phyloP scores from a whole-genome alignment of 2,797 vertebrate species.

The Lagodon rhomboides region DNA sequence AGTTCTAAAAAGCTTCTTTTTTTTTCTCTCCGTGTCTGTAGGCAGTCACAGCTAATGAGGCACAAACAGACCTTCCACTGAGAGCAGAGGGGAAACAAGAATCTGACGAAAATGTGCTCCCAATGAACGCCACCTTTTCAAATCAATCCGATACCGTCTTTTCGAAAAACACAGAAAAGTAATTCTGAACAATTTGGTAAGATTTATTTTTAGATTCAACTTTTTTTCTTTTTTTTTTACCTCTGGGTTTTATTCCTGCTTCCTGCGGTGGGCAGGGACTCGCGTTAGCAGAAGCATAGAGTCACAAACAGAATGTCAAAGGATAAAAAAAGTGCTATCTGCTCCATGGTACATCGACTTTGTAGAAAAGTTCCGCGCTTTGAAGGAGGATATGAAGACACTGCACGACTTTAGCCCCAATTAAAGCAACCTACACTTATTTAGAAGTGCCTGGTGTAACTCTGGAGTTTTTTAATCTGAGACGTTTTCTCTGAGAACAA shows the following conservation, averaged over 20 bases:
- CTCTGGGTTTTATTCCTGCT: constrained; percentile 10
- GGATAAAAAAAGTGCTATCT: constrained; percentile 38
- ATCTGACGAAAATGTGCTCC: constrained; percentile 31
- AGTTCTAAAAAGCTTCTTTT: constrained; percentile 21
- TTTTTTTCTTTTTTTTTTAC: neutral
- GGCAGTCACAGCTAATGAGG: constrained; percentile 62
- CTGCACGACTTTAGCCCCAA: constrained; percentile 65
- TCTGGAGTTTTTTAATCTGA: constrained; percentile 34
- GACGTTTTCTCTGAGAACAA: constrained; percentile 43
- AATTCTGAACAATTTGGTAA: constrained; percentile 24
- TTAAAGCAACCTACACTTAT: constrained; percentile 60
- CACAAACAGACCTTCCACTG: constrained; percentile 61
- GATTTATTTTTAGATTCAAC: constrained; percentile 25
- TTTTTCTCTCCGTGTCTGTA: constrained; percentile 36
- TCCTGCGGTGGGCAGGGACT: constrained; percentile 39
- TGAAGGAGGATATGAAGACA: constrained; percentile 41
- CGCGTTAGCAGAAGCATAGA: constrained; percentile 9
- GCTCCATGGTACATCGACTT: constrained; percentile 45
- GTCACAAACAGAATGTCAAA: constrained; percentile 41
- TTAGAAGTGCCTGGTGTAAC: constrained; percentile 48
- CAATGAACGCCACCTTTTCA: constrained; percentile 46
- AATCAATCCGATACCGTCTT: constrained; percentile 12
- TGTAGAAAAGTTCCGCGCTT: constrained; percentile 55
- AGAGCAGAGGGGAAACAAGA: constrained; percentile 36
- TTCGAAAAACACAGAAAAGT: no score